phyloP scores from a whole-genome alignment of 2,113 vertebrate species.

The Calyptommatus sinebrachiatus region DNA sequence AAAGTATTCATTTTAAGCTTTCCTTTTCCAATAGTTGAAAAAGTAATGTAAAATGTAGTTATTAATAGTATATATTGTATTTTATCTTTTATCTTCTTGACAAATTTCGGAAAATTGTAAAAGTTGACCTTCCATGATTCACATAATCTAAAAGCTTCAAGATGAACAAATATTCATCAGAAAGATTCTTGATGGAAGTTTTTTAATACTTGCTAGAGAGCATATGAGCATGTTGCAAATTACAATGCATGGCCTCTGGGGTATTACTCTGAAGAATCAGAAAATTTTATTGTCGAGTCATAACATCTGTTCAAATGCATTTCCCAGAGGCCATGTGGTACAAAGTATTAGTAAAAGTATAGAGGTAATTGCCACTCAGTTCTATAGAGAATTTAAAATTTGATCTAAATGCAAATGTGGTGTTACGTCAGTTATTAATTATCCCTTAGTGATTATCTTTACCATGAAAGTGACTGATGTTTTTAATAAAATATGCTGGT shows the following conservation, averaged over 20 bases:
- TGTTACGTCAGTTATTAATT: conserved; percentile 34
- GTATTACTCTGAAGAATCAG: conserved; percentile 50
- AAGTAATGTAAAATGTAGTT: conserved; percentile 13
- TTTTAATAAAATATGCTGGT: conserved; percentile 5
- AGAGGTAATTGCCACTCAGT: background rate
- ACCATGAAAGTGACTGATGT: background rate
- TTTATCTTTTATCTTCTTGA: conserved; percentile 18
- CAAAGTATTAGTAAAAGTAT: conserved; percentile 27
- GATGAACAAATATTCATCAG: conserved; percentile 1
- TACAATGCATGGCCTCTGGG: conserved; percentile 27
- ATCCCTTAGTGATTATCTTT: conserved; percentile 29
- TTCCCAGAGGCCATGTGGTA: conserved; percentile 49
- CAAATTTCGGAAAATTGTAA: conserved; percentile 25
- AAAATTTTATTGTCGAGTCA: conserved; percentile 56
- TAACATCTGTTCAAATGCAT: conserved; percentile 57
- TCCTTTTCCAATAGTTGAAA: conserved; percentile 6
- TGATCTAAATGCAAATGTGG: conserved; percentile 5
- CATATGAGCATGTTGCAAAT: conserved; percentile 43
- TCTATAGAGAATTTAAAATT: conserved; percentile 15
- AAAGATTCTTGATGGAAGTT: conserved; percentile 13
- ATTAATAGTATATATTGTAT: background rate
- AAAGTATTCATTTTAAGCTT: background rate
- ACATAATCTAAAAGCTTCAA: conserved; percentile 17
- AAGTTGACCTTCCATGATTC: conserved; percentile 40
- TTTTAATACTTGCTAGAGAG: conserved; percentile 34